Percentiles rank a stretch among this genome's conserved stretches.
Evolutionary conservation across 2,888 invertebrate genomes (phyloP).

Genomic region (Trachelus iudaicus): DNA sequence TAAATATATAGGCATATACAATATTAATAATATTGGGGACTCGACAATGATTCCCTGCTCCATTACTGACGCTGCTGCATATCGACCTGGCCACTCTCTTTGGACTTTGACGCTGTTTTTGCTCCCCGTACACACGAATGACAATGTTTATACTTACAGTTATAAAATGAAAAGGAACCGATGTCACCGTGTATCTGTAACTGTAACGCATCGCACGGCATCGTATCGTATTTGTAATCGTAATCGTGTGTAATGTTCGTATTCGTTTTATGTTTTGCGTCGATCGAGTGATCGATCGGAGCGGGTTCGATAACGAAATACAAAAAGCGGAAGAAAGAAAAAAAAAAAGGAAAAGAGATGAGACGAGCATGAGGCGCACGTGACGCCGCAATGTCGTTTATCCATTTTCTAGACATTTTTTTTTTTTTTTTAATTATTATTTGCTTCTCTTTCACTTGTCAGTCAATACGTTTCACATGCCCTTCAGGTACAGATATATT

Average conservation of each 20-base stretch:
- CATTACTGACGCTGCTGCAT: constrained; percentile 60
- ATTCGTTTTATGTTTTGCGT: not conserved
- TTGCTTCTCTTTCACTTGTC: not conserved
- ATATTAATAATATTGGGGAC: constrained; percentile 29
- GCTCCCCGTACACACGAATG: constrained; percentile 42
- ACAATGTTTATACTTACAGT: constrained; percentile 49
- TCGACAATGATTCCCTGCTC: constrained; percentile 47
- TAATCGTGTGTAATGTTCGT: not conserved
- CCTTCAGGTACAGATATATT: constrained; percentile 55
- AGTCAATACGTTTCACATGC: constrained; percentile 26
- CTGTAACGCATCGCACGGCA: constrained; percentile 40
- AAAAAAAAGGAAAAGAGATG: not conserved
- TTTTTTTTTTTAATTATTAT: constrained; percentile 17
- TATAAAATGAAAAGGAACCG: constrained; percentile 28
- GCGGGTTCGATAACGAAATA: not conserved
- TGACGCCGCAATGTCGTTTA: not conserved
- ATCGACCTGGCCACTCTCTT: constrained; percentile 56
- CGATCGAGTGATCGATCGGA: not conserved
- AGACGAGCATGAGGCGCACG: not conserved
- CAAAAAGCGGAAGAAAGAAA: not conserved
- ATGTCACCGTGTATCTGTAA: constrained; percentile 53
- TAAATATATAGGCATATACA: constrained; percentile 22
- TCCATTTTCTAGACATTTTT: constrained; percentile 6
- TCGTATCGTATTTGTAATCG: not conserved
- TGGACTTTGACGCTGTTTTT: constrained; percentile 57